A percentile compares a stretch with the other conserved stretches of the same genome.
Evolutionary conservation across 2,888 invertebrate genomes (phyloP).

Genomic region (Agrochola lychnidis): DNA sequence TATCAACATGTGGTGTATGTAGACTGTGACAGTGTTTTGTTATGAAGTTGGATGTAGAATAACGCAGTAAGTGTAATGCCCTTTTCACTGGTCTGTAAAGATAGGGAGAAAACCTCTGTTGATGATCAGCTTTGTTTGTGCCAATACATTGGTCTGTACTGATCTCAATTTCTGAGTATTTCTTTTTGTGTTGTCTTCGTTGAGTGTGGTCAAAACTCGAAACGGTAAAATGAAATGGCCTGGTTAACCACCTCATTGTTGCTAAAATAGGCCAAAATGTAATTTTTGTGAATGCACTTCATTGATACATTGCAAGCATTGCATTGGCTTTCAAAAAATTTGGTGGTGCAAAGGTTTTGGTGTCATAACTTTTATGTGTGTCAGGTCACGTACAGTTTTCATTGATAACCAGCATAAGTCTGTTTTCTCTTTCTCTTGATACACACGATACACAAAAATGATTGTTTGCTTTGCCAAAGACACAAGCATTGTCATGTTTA

Average conservation of each 20-base stretch:
- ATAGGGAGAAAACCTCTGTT: background rate
- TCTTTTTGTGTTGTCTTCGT: background rate
- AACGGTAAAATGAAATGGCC: background rate
- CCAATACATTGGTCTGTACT: background rate
- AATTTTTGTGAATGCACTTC: conserved; percentile 16
- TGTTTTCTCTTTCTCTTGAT: conserved; percentile 1
- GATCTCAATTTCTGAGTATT: background rate
- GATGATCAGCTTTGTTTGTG: background rate
- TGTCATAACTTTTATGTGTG: conserved; percentile 37
- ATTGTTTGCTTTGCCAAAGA: conserved; percentile 6
- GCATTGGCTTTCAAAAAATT: conserved; percentile 14
- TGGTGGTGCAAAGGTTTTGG: conserved; percentile 18
- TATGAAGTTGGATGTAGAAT: conserved; percentile 35
- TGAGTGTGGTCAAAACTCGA: background rate
- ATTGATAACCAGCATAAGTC: background rate
- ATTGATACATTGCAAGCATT: background rate
- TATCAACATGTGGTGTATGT: conserved; percentile 35
- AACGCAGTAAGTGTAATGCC: conserved; percentile 39
- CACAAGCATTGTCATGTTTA: conserved; percentile 9
- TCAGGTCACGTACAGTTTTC: conserved; percentile 13
- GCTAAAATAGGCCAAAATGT: background rate
- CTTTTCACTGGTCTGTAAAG: background rate
- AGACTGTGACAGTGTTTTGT: conserved; percentile 46
- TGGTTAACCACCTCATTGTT: background rate
- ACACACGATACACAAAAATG: background rate